A percentile compares a stretch with the other conserved stretches of the same genome.
phyloP scores from a whole-genome alignment of 2,888 invertebrate genomes.

The Sturmia bella region DNA sequence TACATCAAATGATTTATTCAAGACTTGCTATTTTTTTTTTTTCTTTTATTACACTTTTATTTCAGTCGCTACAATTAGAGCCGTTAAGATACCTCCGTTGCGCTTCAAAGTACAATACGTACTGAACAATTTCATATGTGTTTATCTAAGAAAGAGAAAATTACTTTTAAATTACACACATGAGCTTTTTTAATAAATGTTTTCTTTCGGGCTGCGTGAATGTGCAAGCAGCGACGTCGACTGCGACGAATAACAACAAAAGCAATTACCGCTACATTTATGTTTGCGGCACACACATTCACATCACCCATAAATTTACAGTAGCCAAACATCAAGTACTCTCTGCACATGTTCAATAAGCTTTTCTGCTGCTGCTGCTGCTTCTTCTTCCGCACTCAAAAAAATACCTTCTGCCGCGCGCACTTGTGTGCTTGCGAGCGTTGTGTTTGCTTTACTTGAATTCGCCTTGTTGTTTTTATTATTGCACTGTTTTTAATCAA shows the following conservation, averaged over 20 bases:
- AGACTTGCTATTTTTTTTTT: constrained; percentile 31
- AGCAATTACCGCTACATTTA: constrained; percentile 29
- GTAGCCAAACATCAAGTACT: neutral
- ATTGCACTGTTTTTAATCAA: constrained; percentile 26
- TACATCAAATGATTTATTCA: constrained; percentile 19
- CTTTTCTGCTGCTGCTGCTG: neutral
- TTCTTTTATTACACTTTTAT: constrained; percentile 49
- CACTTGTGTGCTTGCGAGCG: constrained; percentile 5
- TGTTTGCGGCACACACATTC: neutral
- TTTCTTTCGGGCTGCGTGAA: constrained; percentile 6
- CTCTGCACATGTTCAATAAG: neutral
- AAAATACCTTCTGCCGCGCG: neutral
- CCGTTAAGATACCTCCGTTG: constrained; percentile 74
- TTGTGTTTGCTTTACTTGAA: constrained; percentile 23
- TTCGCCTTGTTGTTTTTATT: constrained; percentile 24
- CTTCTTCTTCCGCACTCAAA: neutral
- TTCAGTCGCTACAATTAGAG: constrained; percentile 62
- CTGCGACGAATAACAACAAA: neutral
- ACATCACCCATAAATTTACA: neutral
- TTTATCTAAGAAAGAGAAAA: constrained; percentile 71
- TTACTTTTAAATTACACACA: constrained; percentile 25
- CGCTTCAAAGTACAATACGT: constrained; percentile 78
- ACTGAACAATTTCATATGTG: constrained; percentile 73
- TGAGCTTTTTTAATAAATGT: neutral
- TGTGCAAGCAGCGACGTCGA: neutral